Conservation (phyloP, 1,140 invertebrate genomes). For the Anastrepha ludens region DNA sequence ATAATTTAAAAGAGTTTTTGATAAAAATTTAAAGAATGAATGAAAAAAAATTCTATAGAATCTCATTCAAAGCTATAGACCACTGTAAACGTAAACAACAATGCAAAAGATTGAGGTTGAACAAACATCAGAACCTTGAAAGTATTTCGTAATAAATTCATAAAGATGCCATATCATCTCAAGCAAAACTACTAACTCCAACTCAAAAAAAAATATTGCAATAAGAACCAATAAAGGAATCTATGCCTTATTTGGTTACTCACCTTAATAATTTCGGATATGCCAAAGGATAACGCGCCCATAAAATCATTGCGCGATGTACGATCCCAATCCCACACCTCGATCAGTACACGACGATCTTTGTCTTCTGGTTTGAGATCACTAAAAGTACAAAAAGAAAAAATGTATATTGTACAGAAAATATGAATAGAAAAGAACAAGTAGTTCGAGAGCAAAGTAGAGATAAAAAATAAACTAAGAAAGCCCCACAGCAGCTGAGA, state of each 20-base stretch:
- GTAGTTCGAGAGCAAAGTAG: background rate
- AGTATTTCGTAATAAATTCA: too few relatives aligned
- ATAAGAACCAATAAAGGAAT: too few relatives aligned
- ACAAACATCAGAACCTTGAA: too few relatives aligned
- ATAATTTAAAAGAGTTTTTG: background rate
- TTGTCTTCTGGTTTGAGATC: conserved; percentile 97
- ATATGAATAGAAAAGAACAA: background rate
- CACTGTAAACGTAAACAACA: too few relatives aligned
- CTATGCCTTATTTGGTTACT: background rate
- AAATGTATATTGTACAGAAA: background rate
- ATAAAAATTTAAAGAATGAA: too few relatives aligned
- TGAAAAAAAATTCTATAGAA: too few relatives aligned
- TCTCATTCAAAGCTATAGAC: too few relatives aligned
- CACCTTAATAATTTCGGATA: conserved; percentile 94
- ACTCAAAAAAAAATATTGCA: too few relatives aligned
- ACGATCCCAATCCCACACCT: conserved; percentile 99
- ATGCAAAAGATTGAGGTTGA: too few relatives aligned
- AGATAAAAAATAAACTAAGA: background rate
- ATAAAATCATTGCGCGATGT: conserved; percentile 99
- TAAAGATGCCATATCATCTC: too few relatives aligned
- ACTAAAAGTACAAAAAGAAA: conserved; percentile 76
- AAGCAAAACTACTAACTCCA: too few relatives aligned
- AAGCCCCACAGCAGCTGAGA: background rate
- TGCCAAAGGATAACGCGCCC: conserved; percentile 98
- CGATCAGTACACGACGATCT: conserved; percentile 94